A percentile compares a stretch with the other conserved stretches of the same genome.
These are phyloP conservation scores for Catostylus mosaicus DNA, from an alignment of 30 jellyfish, hydroid and myxozoan species.

Conservation along the genomic window DNA sequence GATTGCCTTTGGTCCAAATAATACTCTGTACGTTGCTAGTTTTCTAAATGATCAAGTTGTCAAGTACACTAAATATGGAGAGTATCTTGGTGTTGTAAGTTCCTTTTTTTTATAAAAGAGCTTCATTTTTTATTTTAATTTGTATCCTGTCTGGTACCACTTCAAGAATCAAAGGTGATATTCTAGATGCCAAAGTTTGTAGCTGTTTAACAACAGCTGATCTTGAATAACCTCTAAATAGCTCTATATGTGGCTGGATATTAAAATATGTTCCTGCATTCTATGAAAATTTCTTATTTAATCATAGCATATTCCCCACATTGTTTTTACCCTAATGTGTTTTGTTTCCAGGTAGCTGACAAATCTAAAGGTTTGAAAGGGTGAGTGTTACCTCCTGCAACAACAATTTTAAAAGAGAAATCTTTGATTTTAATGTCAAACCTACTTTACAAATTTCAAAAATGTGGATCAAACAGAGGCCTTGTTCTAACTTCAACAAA, in stretches of 20 bases:
- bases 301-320: not conserved
- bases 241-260: no score
- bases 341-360: constrained; percentile 34
- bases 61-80: constrained; percentile 40
- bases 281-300: no score
- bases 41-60: constrained; percentile 50
- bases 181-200: no score
- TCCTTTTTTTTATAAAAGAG: not conserved
- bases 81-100: constrained; percentile 50
- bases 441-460: not conserved
- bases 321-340: not conserved
- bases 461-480: no score
- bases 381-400: constrained; percentile 1
- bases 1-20: constrained; percentile 39
- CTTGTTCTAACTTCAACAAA: not conserved
- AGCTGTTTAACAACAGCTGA: no score
- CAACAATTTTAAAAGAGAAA: not conserved
- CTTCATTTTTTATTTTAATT: no score
- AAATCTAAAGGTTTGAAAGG: constrained; percentile 29
- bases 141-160: no score
- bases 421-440: not conserved
- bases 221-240: no score
- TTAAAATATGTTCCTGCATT: no score
- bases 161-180: no score
- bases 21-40: constrained; percentile 54